These are phyloP conservation scores for Erpornis zantholeuca DNA, from an alignment of 2,113 vertebrate genomes.

Conservation along the genomic window DNA sequence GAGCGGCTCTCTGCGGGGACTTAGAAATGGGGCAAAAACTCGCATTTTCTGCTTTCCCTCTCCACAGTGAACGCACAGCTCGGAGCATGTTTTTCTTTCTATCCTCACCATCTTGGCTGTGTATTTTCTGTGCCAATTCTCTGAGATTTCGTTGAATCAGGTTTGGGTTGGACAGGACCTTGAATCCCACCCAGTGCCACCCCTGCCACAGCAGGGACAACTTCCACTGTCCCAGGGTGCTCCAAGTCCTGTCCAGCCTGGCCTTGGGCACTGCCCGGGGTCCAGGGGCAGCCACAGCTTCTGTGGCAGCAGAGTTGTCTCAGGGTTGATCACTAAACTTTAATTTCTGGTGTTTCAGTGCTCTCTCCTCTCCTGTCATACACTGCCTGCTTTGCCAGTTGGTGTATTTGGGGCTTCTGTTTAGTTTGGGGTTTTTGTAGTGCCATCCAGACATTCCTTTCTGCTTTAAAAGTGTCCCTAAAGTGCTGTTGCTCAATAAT, in stretches of 20 bases:
- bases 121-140: accelerated
- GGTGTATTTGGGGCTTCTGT: background rate
- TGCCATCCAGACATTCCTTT: background rate
- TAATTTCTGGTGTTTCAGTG: background rate
- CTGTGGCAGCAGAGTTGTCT: background rate
- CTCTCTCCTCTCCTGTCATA: background rate
- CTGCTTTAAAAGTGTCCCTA: background rate
- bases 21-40: background rate
- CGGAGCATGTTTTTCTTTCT: accelerated
- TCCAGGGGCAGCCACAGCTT: background rate
- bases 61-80: background rate
- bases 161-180: background rate
- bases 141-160: background rate
- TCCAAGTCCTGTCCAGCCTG: background rate
- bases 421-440: background rate
- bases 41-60: background rate
- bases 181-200: background rate
- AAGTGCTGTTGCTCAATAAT: background rate
- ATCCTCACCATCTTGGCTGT: accelerated
- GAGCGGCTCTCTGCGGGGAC: background rate
- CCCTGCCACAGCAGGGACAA: background rate
- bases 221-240: accelerated
- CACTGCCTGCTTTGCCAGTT: background rate
- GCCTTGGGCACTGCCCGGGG: background rate
- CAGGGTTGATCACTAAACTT: background rate